Evolutionary conservation across 2,797 vertebrate genomes (phyloP).

Genomic region (Zenarchopterus dispar): DNA sequence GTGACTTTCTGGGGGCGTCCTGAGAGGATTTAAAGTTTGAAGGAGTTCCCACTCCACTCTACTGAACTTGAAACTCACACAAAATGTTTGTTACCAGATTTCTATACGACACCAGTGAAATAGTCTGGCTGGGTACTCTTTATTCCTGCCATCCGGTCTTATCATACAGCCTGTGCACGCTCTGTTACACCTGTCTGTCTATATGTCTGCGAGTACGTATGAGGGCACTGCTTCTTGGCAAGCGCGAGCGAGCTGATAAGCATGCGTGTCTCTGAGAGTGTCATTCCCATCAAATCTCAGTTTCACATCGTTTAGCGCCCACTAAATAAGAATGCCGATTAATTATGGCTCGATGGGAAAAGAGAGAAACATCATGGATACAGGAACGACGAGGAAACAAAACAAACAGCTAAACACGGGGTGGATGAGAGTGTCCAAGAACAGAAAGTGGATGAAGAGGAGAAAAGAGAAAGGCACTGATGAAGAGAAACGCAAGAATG

Average conservation of each 20-base stretch:
- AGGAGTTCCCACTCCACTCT: slow-evolving; percentile 20
- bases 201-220: slow-evolving; percentile 24
- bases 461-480: slow-evolving; percentile 54
- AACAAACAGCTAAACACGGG: slow-evolving; percentile 31
- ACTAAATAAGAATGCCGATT: slow-evolving; percentile 64
- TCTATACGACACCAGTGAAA: slow-evolving; percentile 10
- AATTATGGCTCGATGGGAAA: slow-evolving; percentile 64
- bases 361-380: slow-evolving; percentile 18
- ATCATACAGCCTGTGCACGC: slow-evolving; percentile 51
- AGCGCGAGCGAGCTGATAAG: slow-evolving; percentile 46
- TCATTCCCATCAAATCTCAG: slow-evolving; percentile 31
- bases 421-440: slow-evolving; percentile 27
- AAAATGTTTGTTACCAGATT: slow-evolving; percentile 17
- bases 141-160: slow-evolving; percentile 36
- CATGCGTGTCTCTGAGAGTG: slow-evolving; percentile 15
- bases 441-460: slow-evolving; percentile 31
- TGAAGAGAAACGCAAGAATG: slow-evolving; percentile 43
- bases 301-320: slow-evolving; percentile 55
- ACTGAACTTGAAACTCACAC: slow-evolving; percentile 44
- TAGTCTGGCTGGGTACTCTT: slow-evolving; percentile 32
- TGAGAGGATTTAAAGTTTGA: slow-evolving; percentile 23
- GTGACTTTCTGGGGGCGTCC: slow-evolving; percentile 25
- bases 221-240: slow-evolving; percentile 14
- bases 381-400: slow-evolving; percentile 24
- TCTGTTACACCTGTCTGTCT: slow-evolving; percentile 62